phyloP scores from a whole-genome alignment of 2,797 vertebrate species.

The Anabas testudineus region DNA sequence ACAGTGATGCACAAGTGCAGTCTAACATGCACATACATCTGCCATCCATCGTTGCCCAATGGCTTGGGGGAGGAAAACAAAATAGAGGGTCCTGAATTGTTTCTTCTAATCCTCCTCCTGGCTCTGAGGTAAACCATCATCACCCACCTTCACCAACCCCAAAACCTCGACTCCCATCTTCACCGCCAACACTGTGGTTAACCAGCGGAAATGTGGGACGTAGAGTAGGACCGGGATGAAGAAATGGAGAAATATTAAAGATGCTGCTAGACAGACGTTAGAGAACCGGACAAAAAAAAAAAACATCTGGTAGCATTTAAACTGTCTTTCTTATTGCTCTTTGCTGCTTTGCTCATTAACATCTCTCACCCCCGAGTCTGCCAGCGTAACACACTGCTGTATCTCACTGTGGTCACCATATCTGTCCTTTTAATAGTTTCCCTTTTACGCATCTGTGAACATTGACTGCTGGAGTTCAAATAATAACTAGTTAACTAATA shows the following conservation, averaged over 20 bases:
- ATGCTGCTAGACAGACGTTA: conserved; percentile 51
- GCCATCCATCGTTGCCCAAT: conserved; percentile 47
- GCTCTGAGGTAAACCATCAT: conserved; percentile 64
- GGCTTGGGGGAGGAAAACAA: not conserved
- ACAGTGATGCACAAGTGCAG: conserved; percentile 39
- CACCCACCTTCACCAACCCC: conserved; percentile 58
- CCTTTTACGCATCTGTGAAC: conserved; percentile 4
- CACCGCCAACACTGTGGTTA: conserved; percentile 66
- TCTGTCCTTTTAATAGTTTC: not conserved
- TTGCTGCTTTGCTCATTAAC: conserved; percentile 74
- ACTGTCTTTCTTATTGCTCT: conserved; percentile 42
- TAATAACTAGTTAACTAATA: not conserved
- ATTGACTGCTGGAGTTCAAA: not conserved
- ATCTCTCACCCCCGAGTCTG: conserved; percentile 42
- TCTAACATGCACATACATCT: conserved; percentile 56
- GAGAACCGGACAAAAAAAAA: conserved; percentile 37
- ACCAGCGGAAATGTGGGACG: conserved; percentile 64
- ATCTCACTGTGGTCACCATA: not conserved
- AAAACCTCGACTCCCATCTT: conserved; percentile 47
- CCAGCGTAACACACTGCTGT: not conserved
- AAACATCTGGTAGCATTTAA: conserved; percentile 81
- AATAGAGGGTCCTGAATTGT: conserved; percentile 11
- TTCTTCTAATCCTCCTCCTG: conserved; percentile 27
- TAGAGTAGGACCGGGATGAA: conserved; percentile 38
- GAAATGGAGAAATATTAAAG: conserved; percentile 65